Conservation (phyloP, 2,113 vertebrate species). For the Paralichthys olivaceus region DNA sequence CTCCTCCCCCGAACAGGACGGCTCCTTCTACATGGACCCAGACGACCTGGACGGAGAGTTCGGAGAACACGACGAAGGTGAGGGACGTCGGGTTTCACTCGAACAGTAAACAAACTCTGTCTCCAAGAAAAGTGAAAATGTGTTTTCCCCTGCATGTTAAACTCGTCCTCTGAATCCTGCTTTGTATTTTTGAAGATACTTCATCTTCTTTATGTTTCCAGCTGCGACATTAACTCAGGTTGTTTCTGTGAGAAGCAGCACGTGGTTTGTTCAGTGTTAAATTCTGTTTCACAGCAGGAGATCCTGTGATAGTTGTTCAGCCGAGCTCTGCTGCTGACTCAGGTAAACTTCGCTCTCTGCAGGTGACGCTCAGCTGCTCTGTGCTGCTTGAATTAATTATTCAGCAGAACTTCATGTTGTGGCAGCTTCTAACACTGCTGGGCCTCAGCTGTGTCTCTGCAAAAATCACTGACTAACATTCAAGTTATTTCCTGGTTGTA, state of each 20-base stretch:
- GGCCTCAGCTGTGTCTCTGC: too few relatives aligned
- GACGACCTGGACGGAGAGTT: constrained; percentile 85
- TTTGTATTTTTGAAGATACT: too few relatives aligned
- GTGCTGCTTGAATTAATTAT: neutral
- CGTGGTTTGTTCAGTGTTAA: constrained; percentile 38
- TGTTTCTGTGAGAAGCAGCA: too few relatives aligned
- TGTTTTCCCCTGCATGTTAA: too few relatives aligned
- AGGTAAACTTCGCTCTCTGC: constrained; percentile 40
- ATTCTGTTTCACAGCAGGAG: constrained; percentile 65
- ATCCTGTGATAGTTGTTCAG: constrained; percentile 67
- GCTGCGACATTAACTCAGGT: neutral
- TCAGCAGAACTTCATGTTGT: too few relatives aligned
- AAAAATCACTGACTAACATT: too few relatives aligned
- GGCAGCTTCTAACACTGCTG: neutral
- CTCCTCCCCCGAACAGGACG: constrained; percentile 63
- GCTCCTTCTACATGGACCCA: constrained; percentile 73
- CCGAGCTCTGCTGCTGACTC: constrained; percentile 45
- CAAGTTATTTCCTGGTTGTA: too few relatives aligned
- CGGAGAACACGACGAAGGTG: constrained; percentile 70
- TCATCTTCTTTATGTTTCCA: too few relatives aligned
- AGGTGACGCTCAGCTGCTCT: constrained; percentile 13
- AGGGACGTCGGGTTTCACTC: constrained; percentile 9
- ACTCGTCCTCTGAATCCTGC: too few relatives aligned
- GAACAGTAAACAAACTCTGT: neutral
- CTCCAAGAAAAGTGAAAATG: too few relatives aligned